Evolutionary conservation across 2,888 invertebrate genomes (phyloP), one percentile per base, ranked within the genome.

Genomic region (Dorcus hopei): DNA sequence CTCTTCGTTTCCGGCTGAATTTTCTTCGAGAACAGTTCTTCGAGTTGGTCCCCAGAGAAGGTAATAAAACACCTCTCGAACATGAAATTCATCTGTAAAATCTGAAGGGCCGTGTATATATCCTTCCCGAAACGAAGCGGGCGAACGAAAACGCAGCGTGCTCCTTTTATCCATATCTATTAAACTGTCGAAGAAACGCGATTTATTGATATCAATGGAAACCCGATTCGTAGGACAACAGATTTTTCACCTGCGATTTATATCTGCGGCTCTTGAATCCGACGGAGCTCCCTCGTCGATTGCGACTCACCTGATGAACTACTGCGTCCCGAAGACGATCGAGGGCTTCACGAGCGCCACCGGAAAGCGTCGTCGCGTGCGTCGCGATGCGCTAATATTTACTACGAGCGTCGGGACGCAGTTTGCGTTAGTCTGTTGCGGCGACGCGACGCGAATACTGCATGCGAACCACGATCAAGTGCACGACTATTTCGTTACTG

Each of bases 161-260:
- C 42, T 16, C 45, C 45, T 9, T 62, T 57, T 59, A 59, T 61
- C 61, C 59, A 64, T 63, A 62, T 64, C 64, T 55, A 57, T 58
- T 61, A 65, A 61, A 61, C 59, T 61, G 63, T 65, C 65, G 63
- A 54, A 58, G 58, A 61, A 61, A 61, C 55, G 53, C 61, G 67
- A 76, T 76, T 75, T 75, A 75, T 74, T 59, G 74, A 72, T 74
- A 74, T 74, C 74, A 73, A 73, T 75, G 73, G 66, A 71, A 70
- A 72, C 69, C 73, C 72, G 73, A 73, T 72, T 74, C 71, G 73
- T 72, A 72, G 68, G 68, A 72, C 72, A 72, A 73, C 73, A 72
- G 70, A 72, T 72, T 73, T 72, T 73, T 73, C 73, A 72, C 72
- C 69, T 70, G 65, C 67, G 69, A 74, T 74, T 73, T 73, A 72